Evolutionary conservation across 2,888 invertebrate genomes (phyloP), one percentile per base, ranked within the genome.

Genomic region (Pandemis heparana): DNA sequence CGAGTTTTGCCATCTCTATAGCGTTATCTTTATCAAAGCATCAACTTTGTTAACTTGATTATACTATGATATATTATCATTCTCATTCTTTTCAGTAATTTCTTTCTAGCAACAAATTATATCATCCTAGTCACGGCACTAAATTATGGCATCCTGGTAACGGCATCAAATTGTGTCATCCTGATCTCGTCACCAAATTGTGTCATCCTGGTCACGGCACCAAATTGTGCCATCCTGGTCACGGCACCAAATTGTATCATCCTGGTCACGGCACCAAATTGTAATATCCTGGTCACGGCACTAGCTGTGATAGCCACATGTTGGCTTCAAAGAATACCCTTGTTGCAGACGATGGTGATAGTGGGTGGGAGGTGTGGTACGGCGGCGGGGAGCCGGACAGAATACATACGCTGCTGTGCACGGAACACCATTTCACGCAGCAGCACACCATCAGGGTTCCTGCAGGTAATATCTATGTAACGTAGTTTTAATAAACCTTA

Each of bases 331-430:
- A 53, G 8, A 53, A 18, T 5, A 18, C 16, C 41, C 5, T 4
- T 43, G 1, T 32, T 56, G 9, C 81, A 91, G 96, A 96, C 64
- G 96, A 95, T 56, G 95, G 94, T 0, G 84, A 89, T 16, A 85
- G 87, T 5, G 96, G 96, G 0, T 95, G 96, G 83, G 97, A 97
- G 92, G 90, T 97, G 78, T 98, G 97, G 95, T 97, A 82, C 96
- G 92, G 87, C 1, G 91, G 91, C 0, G 89, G 87, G 51, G 89
- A 90, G 82, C 84, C 95, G 4, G 92, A 91, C 86, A 79, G 97
- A 93, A 76, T 96, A 95, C 92, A 92, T 81, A 81, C 91, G 8
- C 81, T 92, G 43, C 78, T 87, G 0, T 79, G 85, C n/a, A 82
- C 85, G 1, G 51, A 79, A 46, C 81, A 84, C 64, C 82, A 83